A percentile compares a stretch with the other conserved stretches of the same genome.
Evolutionary conservation across 1,140 invertebrate species (phyloP).

Genomic region (Achatina immaculata): DNA sequence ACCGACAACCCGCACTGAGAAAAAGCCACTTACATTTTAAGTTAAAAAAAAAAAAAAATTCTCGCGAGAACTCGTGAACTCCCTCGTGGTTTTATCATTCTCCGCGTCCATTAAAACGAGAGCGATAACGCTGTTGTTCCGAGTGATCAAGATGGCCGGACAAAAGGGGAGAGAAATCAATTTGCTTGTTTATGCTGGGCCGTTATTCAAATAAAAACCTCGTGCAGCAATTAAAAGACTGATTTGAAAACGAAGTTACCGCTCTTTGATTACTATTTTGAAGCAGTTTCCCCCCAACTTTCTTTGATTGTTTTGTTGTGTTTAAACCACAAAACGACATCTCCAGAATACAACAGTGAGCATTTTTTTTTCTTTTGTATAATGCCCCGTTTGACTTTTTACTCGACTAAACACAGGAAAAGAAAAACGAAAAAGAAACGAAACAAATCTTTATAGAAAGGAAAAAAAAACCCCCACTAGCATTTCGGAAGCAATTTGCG

Average conservation of each 20-base stretch:
- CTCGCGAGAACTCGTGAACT: not conserved
- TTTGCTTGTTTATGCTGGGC: not conserved
- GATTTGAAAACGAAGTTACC: not conserved
- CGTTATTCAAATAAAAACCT: not conserved
- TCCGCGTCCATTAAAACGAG: not conserved
- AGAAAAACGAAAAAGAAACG: not conserved
- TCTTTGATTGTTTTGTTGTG: not conserved
- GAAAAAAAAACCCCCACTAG: no score
- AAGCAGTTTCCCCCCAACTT: not conserved
- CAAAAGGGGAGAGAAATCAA: not conserved
- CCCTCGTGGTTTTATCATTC: not conserved
- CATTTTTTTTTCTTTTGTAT: not conserved
- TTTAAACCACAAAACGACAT: not conserved
- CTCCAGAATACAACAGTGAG: not conserved
- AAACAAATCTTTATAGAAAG: not conserved
- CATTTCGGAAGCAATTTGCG: not conserved
- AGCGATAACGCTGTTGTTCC: not conserved
- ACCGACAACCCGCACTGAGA: no score
- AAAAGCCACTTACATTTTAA: no score
- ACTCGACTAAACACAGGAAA: not conserved
- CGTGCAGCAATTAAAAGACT: not conserved
- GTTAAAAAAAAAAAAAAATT: no score
- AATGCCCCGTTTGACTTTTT: not conserved
- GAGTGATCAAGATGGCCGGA: not conserved
- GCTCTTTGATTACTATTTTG: not conserved